phyloP scores from a whole-genome alignment of 2,797 vertebrate genomes.

The Pitangus sulphuratus region DNA sequence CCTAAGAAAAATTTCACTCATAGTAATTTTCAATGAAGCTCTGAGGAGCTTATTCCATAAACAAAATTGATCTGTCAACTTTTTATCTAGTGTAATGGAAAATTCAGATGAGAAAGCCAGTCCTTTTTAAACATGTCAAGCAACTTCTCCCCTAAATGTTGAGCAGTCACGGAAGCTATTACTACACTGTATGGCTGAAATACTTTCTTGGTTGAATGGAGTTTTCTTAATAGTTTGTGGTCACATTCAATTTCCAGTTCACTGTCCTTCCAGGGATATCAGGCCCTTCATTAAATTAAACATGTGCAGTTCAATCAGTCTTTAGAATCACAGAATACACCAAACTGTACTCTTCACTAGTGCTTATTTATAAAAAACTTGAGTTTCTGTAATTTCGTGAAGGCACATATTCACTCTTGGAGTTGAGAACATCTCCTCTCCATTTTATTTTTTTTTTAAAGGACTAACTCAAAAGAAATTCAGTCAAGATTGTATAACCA shows the following conservation, averaged over 20 bases:
- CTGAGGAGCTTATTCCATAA: constrained; percentile 1
- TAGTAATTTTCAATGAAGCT: neutral
- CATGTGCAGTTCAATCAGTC: neutral
- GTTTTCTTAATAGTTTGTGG: neutral
- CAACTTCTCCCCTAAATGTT: neutral
- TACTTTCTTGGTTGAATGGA: neutral
- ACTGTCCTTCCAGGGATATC: neutral
- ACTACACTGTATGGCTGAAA: neutral
- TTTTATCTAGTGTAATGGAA: constrained; percentile 14
- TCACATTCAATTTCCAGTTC: neutral
- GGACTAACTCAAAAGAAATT: neutral
- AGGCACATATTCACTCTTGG: neutral
- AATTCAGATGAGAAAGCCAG: constrained; percentile 2
- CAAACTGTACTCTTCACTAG: neutral
- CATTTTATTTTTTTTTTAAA: neutral
- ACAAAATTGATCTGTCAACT: neutral
- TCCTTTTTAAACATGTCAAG: neutral
- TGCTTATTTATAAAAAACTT: neutral
- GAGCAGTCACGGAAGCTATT: constrained; percentile 23
- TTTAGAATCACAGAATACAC: neutral
- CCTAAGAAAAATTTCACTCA: neutral
- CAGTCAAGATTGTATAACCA: neutral
- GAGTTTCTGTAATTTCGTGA: neutral
- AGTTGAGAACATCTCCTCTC: neutral
- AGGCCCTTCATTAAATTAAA: neutral